Conservation (phyloP, 1,140 invertebrate genomes). For the Heliothis virescens region DNA sequence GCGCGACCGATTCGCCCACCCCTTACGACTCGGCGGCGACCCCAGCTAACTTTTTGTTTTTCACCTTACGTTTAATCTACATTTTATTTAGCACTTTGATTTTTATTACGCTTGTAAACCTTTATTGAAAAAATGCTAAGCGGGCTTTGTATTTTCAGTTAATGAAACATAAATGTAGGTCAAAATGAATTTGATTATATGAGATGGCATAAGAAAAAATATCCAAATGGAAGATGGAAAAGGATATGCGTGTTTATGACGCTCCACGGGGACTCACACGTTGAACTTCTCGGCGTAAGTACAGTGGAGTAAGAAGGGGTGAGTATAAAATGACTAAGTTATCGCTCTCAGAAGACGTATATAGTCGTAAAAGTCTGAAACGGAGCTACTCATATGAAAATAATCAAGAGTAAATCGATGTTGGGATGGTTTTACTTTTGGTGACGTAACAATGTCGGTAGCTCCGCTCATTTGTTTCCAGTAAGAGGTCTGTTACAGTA, state of each 20-base stretch:
- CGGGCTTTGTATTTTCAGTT: conserved; percentile 42
- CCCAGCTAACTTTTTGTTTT: conserved; percentile 58
- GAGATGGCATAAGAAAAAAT: conserved; percentile 61
- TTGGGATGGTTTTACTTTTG: conserved; percentile 39
- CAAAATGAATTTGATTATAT: conserved; percentile 43
- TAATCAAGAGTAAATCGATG: conserved; percentile 78
- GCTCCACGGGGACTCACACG: conserved; percentile 73
- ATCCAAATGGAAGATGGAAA: conserved; percentile 76
- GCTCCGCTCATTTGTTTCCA: conserved; percentile 36
- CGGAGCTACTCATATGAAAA: conserved; percentile 79
- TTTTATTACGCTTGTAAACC: conserved; percentile 51
- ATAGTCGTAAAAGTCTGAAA: conserved; percentile 81
- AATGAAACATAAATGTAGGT: conserved; percentile 57
- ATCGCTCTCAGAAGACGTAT: conserved; percentile 84
- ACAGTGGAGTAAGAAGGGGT: conserved; percentile 74
- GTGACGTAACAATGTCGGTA: conserved; percentile 36
- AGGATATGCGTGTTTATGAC: conserved; percentile 81
- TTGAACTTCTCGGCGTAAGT: conserved; percentile 75
- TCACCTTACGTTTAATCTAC: conserved; percentile 62
- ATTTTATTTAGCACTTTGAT: conserved; percentile 54
- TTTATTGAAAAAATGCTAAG: conserved; percentile 49
- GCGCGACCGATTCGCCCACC: conserved; percentile 69
- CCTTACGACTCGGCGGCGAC: conserved; percentile 64
- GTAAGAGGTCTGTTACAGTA: conserved; percentile 47
- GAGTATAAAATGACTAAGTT: conserved; percentile 85